Evolutionary conservation across 2,888 invertebrate genomes (phyloP).

Genomic region (Troides oblongomaculatus): DNA sequence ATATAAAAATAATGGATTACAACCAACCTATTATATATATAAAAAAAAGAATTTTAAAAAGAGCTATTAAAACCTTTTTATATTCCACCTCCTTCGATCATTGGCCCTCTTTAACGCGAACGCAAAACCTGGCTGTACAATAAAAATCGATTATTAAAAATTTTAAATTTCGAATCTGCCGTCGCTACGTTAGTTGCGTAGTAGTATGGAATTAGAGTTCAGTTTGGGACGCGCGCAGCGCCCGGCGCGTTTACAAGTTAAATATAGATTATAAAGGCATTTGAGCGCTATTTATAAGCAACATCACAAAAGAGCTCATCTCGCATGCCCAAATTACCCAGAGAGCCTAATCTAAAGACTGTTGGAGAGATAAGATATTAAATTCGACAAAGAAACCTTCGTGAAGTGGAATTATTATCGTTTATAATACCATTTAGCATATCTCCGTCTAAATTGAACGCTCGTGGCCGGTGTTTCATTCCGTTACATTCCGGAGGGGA

Average conservation of each 20-base stretch:
- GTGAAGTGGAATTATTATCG: slow-evolving; percentile 31
- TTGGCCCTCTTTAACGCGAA: not conserved
- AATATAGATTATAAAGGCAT: slow-evolving; percentile 20
- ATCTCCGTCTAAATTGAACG: slow-evolving; percentile 36
- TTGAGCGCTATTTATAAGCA: slow-evolving; percentile 21
- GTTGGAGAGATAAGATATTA: slow-evolving; percentile 32
- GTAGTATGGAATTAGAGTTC: not conserved
- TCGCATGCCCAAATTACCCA: slow-evolving; percentile 20
- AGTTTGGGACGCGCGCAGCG: not conserved
- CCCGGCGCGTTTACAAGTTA: not conserved
- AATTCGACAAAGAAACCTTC: slow-evolving; percentile 35
- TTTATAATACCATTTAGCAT: slow-evolving; percentile 38
- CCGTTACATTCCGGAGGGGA: slow-evolving; percentile 29
- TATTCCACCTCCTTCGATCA: slow-evolving; percentile 2
- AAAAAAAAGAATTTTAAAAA: not conserved
- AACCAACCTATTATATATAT: no score
- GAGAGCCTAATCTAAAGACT: slow-evolving; percentile 23
- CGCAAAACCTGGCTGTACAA: not conserved
- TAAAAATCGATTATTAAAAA: not conserved
- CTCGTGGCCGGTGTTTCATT: slow-evolving; percentile 30
- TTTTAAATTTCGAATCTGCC: not conserved
- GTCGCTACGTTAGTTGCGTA: not conserved
- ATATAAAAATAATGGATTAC: no score
- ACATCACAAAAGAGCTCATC: slow-evolving; percentile 27
- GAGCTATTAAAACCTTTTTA: slow-evolving; percentile 2